A percentile compares a stretch with the other conserved stretches of the same genome.
These are phyloP conservation scores for Podocnemis expansa DNA, from an alignment of 2,113 vertebrate species.

Conservation along the genomic window DNA sequence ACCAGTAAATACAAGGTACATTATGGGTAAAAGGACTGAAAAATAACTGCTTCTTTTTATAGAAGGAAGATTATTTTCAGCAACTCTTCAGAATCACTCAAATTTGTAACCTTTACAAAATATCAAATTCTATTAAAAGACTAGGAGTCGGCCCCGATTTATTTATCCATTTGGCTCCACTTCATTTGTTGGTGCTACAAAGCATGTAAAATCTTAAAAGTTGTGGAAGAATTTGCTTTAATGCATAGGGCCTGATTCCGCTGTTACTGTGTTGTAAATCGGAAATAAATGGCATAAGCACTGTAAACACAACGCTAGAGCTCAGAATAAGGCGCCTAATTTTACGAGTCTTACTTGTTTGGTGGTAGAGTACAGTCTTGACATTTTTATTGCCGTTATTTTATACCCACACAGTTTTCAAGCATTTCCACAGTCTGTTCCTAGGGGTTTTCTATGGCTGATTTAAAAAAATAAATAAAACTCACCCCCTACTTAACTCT, in stretches of 20 bases:
- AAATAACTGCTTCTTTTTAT: not conserved
- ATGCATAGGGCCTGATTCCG: not conserved
- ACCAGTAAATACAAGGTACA: not conserved
- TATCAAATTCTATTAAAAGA: not conserved
- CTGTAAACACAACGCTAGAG: not conserved
- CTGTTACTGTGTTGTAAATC: not conserved
- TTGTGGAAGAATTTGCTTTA: not conserved
- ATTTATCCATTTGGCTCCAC: not conserved
- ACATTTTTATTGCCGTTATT: not conserved
- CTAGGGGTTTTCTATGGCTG: not conserved
- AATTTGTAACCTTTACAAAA: not conserved
- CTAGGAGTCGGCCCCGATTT: not conserved
- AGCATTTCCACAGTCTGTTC: not conserved
- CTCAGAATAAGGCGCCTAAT: not conserved
- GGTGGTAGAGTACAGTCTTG: not conserved
- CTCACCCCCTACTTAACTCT: not conserved
- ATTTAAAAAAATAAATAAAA: not conserved
- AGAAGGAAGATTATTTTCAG: not conserved
- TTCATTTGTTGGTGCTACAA: not conserved
- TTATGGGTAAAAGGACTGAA: not conserved
- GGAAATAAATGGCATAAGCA: too few species aligned
- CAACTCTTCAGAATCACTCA: not conserved
- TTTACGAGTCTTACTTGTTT: not conserved
- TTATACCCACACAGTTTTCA: not conserved
- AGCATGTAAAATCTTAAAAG: not conserved